phyloP scores from a whole-genome alignment of 1,140 invertebrate species.

The Vollenhovia emeryi region DNA sequence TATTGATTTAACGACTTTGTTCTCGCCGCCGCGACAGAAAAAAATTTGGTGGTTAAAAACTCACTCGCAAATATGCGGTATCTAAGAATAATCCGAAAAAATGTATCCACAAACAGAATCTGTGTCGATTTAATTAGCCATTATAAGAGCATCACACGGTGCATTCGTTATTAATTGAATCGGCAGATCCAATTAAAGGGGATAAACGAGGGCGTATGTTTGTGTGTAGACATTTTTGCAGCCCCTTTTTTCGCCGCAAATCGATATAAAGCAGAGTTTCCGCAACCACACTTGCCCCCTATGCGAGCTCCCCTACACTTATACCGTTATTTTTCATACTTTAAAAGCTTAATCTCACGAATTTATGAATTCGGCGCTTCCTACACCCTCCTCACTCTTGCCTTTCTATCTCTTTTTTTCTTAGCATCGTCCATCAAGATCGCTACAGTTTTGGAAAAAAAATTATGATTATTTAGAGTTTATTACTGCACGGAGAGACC shows the following conservation, averaged over 20 bases:
- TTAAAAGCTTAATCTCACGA: conserved; percentile 69
- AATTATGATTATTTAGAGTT: not conserved
- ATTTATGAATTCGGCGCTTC: conserved; percentile 71
- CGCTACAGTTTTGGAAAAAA: not conserved
- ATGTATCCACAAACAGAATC: not conserved
- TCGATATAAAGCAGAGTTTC: conserved; percentile 49
- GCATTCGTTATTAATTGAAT: conserved; percentile 15
- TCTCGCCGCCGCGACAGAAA: not conserved
- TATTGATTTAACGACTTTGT: not conserved
- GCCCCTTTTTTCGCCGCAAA: conserved; percentile 41
- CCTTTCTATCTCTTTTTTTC: not conserved
- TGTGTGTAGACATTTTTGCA: not conserved
- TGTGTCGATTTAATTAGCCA: conserved; percentile 1
- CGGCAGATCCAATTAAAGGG: not conserved
- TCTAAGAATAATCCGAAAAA: not conserved
- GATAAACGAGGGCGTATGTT: not conserved
- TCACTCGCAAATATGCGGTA: not conserved
- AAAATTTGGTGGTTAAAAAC: not conserved
- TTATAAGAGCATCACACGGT: not conserved
- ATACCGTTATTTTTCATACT: conserved; percentile 74
- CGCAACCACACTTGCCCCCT: not conserved
- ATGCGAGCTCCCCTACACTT: conserved; percentile 19
- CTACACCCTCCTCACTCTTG: not conserved
- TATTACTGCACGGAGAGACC: too few species aligned
- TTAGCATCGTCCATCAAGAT: not conserved